Evolutionary conservation across 1,140 invertebrate species (phyloP), one percentile per base, ranked within the genome.

Genomic region (Popillia japonica): DNA sequence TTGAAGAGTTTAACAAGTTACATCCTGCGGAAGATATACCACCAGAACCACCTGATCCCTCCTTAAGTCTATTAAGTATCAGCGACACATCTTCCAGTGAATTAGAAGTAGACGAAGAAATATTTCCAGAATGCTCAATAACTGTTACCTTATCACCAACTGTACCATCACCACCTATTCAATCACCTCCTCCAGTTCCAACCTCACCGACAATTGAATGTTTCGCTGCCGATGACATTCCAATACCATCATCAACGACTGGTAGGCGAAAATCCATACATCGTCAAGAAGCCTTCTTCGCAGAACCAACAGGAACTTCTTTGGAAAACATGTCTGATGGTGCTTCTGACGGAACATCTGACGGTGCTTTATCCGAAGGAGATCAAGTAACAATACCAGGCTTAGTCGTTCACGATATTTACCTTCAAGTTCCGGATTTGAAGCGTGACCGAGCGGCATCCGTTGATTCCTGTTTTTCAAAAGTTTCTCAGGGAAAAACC

Each of bases 391-490:
- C 82, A 72, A 82, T 83, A 11, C 82, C 82, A 20, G 83, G 85
- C 11, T 83, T 87, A 44, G 84, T 90, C 40, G 90, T 91, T 0
- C 89, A 92, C 22, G 94, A 95, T 82, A 94, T 95, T 76, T 96
- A 94, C 83, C 87, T 95, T 0, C 91, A 93, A 14, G 94, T 95
- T n/a, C 94, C 94, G 0, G 94, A 95, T 81, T 85, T 95, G 76
- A 93, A 93, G 81, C 88, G 94, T 0, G 95, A 96, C 82, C 90
- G 95, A 0, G 94, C 95, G 3, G 95, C 94, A 2, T 95, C 94
- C 0, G 94, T 96, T 2, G 95, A 96, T 84, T 95, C 94, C 2
- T 94, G 94, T 82, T 92, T 92, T 82, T 90, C 91, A 40, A 94
- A 94, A 86, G 90, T 94, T 27, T 90, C 91, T 2, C 88, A 89